Percentiles rank a stretch among this genome's conserved stretches.
phyloP scores from a whole-genome alignment of 2,797 vertebrate genomes.

The Podarcis lilfordi region DNA sequence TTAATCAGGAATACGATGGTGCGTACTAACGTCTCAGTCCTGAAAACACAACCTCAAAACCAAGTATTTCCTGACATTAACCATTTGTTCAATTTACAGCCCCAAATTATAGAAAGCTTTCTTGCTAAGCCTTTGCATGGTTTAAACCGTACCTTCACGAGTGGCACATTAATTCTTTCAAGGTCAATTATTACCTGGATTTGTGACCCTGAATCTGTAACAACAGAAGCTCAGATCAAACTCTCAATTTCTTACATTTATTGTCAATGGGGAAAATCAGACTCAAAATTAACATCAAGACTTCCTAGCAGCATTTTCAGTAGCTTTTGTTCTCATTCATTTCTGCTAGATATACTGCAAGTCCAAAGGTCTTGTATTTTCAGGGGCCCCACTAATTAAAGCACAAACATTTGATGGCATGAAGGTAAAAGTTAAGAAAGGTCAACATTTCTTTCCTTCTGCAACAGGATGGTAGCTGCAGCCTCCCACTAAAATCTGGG shows the following conservation, averaged over 20 bases:
- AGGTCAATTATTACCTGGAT: conserved; percentile 2
- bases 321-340: background rate
- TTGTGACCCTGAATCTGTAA: background rate
- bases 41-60: background rate
- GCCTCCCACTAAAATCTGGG: conserved; percentile 56
- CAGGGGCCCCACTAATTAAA: conserved; percentile 26
- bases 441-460: conserved; percentile 55
- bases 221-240: background rate
- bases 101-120: background rate
- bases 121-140: background rate
- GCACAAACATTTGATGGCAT: conserved; percentile 11
- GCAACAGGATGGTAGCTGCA: conserved; percentile 37
- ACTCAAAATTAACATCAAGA: conserved; percentile 7
- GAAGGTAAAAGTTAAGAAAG: conserved; percentile 57
- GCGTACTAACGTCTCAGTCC: background rate
- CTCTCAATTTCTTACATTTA: background rate
- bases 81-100: background rate
- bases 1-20: too few relatives aligned
- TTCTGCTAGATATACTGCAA: conserved; percentile 6
- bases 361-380: conserved; percentile 21
- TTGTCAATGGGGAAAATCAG: background rate
- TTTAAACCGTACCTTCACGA: background rate
- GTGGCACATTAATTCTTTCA: background rate
- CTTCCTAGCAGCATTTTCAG: conserved; percentile 11
- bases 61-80: background rate